A percentile compares a stretch with the other conserved stretches of the same genome.
phyloP scores from a whole-genome alignment of 2,888 invertebrate species.

The Sclerodermus sp. region DNA sequence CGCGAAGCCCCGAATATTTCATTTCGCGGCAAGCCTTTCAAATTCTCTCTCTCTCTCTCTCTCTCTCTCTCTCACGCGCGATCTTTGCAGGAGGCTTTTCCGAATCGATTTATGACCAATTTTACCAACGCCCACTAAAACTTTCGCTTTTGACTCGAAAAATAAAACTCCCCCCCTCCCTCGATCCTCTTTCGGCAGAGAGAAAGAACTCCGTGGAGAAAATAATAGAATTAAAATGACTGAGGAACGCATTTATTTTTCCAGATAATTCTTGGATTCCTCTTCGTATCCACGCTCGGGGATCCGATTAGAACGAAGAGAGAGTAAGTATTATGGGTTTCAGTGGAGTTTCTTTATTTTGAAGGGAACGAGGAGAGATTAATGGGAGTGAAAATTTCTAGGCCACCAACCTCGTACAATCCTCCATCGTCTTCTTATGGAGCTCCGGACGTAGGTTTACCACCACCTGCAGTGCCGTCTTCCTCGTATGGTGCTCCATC shows the following conservation, averaged over 20 bases:
- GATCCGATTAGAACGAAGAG: constrained; percentile 51
- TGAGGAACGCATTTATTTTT: constrained; percentile 32
- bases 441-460: constrained; percentile 27
- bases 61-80: no score
- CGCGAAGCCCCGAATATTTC: no score
- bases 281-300: constrained; percentile 57
- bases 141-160: no score
- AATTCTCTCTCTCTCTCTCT: no score
- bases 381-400: constrained; percentile 12
- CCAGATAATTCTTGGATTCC: constrained; percentile 66
- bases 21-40: no score
- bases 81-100: no score
- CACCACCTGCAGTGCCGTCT: no score
- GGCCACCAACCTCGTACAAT: constrained; percentile 39
- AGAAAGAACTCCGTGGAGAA: no score
- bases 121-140: no score
- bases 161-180: no score
- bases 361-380: constrained; percentile 2
- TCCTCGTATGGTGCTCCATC: constrained; percentile 23
- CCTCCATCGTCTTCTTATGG: constrained; percentile 38
- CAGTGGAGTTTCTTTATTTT: neutral
- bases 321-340: constrained; percentile 41
- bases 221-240: neutral
- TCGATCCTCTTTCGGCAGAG: no score
- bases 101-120: no score